Evolutionary conservation across 2,888 invertebrate genomes (phyloP), one percentile per base, ranked within the genome.

Genomic region (Clivina fossor): DNA sequence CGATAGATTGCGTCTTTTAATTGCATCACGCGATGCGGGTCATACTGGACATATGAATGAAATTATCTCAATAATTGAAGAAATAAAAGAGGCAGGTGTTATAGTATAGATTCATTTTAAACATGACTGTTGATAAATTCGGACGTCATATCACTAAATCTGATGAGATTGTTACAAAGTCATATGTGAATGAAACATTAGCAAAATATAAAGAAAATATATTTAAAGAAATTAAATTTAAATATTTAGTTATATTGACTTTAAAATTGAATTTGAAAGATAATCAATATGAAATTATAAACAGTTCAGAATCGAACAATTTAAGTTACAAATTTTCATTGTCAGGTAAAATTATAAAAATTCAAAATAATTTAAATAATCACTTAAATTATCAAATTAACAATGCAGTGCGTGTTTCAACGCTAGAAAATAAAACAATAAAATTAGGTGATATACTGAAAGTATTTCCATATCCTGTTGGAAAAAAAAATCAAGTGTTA

Each of bases 21-120:
- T 49, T 11, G 56, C 44, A 11, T 56, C 56, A 2, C 46, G 44
- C 20, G 5, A 16, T 8, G 56, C 56, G 4, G 53, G 58, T 20
- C 38, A 60, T 18, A 58, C 48, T 3, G 32, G 32, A 26, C 55
- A 55, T 26, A 30, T 48, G 7, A 60, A 60, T 24, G 58, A 60
- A 58, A 55, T 57, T 15, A 28, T 46, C 1, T 56, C 57, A 11
- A 54, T 57, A 20, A 40, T 59, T 16, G 57, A 57, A 26, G 41
- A 24, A 40, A 7, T 40, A 7, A 19, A n/a, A 20, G 22, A 40
- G 11, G 40, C 2, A 2, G 11, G 11, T 22, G n/a, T n/a, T n/a
- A n/a, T n/a, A n/a, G n/a, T n/a, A n/a, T n/a, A n/a, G n/a, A n/a
- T n/a, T n/a, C n/a, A 26, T 26, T 16, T 38, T 38, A 2, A 40